Evolutionary conservation across 2,797 vertebrate species (phyloP).

Genomic region (Harpagifer antarcticus): DNA sequence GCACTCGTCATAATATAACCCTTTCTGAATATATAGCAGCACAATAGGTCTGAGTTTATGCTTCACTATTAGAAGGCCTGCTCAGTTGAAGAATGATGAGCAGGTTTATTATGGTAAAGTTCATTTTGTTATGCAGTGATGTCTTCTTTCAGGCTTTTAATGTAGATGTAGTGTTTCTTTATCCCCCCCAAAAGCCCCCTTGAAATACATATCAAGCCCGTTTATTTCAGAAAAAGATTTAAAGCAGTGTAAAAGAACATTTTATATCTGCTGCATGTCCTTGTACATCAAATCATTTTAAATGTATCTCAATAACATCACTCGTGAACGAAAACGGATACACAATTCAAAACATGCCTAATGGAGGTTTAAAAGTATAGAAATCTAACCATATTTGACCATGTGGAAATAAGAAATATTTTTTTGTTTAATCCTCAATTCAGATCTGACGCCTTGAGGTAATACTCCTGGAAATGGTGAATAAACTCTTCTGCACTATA

Average conservation of each 20-base stretch:
- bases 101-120: background rate
- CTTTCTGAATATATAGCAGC: too few species aligned
- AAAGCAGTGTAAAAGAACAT: background rate
- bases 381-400: background rate
- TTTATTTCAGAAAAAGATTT: background rate
- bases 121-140: background rate
- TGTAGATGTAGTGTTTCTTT: background rate
- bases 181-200: background rate
- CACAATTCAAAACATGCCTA: too few species aligned
- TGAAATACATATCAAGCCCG: background rate
- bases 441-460: background rate
- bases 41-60: too few species aligned
- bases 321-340: background rate
- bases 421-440: slow-evolving; percentile 1
- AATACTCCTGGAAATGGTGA: background rate
- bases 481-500: slow-evolving; percentile 43
- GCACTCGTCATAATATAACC: background rate
- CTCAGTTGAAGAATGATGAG: background rate
- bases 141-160: background rate
- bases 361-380: background rate
- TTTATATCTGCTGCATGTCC: too few species aligned
- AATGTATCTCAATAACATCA: background rate
- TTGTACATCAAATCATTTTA: too few species aligned
- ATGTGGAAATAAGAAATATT: background rate
- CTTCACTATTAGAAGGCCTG: too few species aligned